Evolutionary conservation across 2,113 vertebrate genomes (phyloP), one percentile per base, ranked within the genome.

Genomic region (Columbina picui): DNA sequence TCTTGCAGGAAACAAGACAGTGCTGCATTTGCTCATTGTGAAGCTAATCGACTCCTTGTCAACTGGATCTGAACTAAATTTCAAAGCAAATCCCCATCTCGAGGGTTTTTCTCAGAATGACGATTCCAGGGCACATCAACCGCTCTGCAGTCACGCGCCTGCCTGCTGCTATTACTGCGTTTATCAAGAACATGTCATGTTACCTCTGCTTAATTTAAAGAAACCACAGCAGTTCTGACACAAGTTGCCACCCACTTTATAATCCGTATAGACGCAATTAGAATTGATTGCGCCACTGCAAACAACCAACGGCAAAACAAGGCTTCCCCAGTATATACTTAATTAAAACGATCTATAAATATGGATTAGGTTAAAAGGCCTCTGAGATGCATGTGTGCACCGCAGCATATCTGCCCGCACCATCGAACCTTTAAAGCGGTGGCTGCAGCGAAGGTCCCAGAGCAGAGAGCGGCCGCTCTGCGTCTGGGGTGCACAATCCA

Each of bases 21-120:
- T 89, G 88, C 89, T 93, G 95, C 96, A 93, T 97, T 96, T 93
- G 86, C 86, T 94, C 93, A 90, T 86, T 89, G 92, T 45, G 83
- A 76, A 97, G 88, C 69, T 94, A 92, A 97, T 96, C 88, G 77
- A 96, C 96, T 95, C 92, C 86, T 95, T 96, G 96, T 97, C 96
- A 95, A 45, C 86, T 93, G 83, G 77, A 95, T 96, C 88, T 96
- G 90, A 93, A 87, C 83, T 95, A 89, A 87, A 93, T 92, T 96
- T 95, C 26, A 2, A 89, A 90, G 90, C 83, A 94, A 95, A 96
- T 92, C 92, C 94, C 70, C 22, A 29, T 90, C 94, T 93, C 82
- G 39, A 60, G 90, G 92, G 83, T 87, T 96, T 94, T 94, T 89
- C 83, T 92, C 6, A 0, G 76, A 52, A 92, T 69, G 83, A 92